These are phyloP conservation scores for Yoshiicerus persimilis DNA, from an alignment of 1,140 invertebrate genomes.

Conservation along the genomic window DNA sequence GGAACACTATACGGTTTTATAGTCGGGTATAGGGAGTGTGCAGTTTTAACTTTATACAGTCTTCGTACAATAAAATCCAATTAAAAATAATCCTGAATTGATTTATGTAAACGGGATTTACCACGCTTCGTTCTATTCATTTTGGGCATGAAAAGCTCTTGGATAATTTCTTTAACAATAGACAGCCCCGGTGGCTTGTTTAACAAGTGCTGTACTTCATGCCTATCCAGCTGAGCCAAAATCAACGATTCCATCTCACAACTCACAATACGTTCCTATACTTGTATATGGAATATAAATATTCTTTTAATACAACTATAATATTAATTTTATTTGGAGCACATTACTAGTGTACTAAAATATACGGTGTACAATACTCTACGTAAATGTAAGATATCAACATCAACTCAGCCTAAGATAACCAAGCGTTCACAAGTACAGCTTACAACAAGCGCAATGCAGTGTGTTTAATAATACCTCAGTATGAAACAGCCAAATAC, in stretches of 20 bases:
- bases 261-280: neutral
- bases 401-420: neutral
- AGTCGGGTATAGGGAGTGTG: neutral
- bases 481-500: too few relatives aligned
- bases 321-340: neutral
- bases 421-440: neutral
- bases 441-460: neutral
- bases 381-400: too few relatives aligned
- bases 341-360: neutral
- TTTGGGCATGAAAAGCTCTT: neutral
- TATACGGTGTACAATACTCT: too few relatives aligned
- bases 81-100: constrained; percentile 42
- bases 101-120: constrained; percentile 37
- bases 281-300: neutral
- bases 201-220: neutral
- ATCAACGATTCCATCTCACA: neutral
- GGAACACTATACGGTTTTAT: too few relatives aligned
- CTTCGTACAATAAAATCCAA: constrained; percentile 35
- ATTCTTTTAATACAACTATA: neutral
- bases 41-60: neutral
- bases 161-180: neutral
- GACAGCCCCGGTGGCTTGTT: neutral
- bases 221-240: neutral
- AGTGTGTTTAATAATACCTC: neutral
- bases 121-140: neutral